Evolutionary conservation across 2,797 vertebrate species (phyloP), one percentile per base, ranked within the genome.

Genomic region (Acipenser oxyrinchus): DNA sequence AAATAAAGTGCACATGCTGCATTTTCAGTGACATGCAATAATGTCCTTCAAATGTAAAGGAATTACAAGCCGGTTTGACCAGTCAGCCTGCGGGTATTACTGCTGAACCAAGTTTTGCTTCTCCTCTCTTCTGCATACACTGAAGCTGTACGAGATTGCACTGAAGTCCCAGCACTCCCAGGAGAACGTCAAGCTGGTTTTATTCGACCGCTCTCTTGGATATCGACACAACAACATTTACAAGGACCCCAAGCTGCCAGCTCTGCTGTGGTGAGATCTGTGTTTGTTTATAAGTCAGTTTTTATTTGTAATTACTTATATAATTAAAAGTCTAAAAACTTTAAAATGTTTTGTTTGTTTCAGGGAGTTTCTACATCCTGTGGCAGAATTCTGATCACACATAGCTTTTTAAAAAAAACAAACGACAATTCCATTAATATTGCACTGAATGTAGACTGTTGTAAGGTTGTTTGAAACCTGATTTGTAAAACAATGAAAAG

Each of bases 71-170:
- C 23, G 23, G 23, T 37, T 37, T 37, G 23, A 37, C 23, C 23
- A 37, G 23, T 37, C 23, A 37, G 23, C 23, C 23, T 37, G 23
- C 4, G 23, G 23, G 23, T 37, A 37, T 37, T 37, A 37, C 3
- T 37, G 23, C 23, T 37, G 23, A 3, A 10, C 12, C 13, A n/a
- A 10, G 7, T 0, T 37, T 12, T 18, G 11, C 10, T 37, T 2
- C 0, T 48, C 75, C 10, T 78, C 53, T 1, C 15, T 18, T 18
- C 15, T 18, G 12, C 55, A 0, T 1, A 0, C 18, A 2, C 15
- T 0, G 0, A 75, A 91, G 94, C 83, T 96, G 75, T 84, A 89
- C 0, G 82, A 92, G 76, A 85, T 78, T 0, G 86, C 92, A 0
- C 71, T 9, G 0, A 23, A 67, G 0, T 65, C 89, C 12, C 87